Base-by-base conservation (phyloP, 1,140 invertebrate genomes). In the Euglossa dilemma region DNA sequence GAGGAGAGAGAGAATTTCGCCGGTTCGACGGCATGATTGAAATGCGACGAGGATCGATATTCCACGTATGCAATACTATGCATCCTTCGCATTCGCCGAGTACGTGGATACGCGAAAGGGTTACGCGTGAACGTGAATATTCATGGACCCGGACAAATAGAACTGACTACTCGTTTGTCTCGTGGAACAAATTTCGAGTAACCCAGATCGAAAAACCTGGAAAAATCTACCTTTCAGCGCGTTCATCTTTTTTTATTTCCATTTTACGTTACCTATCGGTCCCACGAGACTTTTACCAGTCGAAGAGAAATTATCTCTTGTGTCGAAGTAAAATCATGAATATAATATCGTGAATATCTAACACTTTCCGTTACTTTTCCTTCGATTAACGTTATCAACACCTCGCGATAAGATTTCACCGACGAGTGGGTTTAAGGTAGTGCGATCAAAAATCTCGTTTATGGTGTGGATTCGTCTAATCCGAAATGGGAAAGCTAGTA, bases 71-170 rank as follows among this genome's bases (percentile, higher is more conserved):
- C 20, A 20, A 73, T 57, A 73, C 45, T 25, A 36, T 28, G 16
- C n/a, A 78, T 61, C 76, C n/a, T 43, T 20, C 0, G 14, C 47
- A 47, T 54, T 18, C 28, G 7, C 28, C 25, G 8, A 63, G 45
- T 28, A 64, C 9, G n/a, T 36, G 43, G 3, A 50, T 59, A 28
- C 20, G 7, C 77, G 52, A 81, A 72, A 72, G 43, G 61, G 52
- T 66, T 80, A 70, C 59, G 43, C 76, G 82, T 73, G 82, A 79
- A 71, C 43, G 57, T 76, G 81, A 83, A 83, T 78, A 84, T 84
- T 84, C 82, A 79, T 72, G 50, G 45, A 47, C 20, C 3, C 75
- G 36, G 73, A 76, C 66, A 59, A n/a, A n/a, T n/a, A n/a, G n/a
- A n/a, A n/a, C n/a, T n/a, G n/a, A 69, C 74, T 8, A 43, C 69